Percentiles rank a stretch among this genome's conserved stretches.
phyloP scores from a whole-genome alignment of 2,113 vertebrate genomes.

The Tretioscincus oriximinensis region DNA sequence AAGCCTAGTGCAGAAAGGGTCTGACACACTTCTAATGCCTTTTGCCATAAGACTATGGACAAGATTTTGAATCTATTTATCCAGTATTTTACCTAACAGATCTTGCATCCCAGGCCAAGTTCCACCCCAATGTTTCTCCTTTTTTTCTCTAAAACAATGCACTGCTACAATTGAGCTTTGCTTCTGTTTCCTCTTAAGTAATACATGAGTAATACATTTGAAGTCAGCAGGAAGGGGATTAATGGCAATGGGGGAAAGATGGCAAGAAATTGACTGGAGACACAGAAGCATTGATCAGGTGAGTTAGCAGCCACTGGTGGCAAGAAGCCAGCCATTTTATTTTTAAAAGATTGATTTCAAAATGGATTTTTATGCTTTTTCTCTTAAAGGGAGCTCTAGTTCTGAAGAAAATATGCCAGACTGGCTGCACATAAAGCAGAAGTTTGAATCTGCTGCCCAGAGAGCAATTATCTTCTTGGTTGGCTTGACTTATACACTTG shows the following conservation, averaged over 20 bases:
- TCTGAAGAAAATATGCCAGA: neutral
- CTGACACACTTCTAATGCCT: too few species aligned
- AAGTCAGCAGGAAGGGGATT: constrained; percentile 28
- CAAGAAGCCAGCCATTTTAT: constrained; percentile 29
- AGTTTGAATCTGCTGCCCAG: neutral
- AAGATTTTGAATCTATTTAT: neutral
- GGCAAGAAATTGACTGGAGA: constrained; percentile 9
- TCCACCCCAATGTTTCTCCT: constrained; percentile 1
- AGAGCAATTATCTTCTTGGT: neutral
- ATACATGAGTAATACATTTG: neutral
- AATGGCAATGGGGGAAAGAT: constrained; percentile 5
- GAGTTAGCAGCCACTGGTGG: neutral
- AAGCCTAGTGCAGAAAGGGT: too few species aligned
- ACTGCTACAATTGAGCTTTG: neutral
- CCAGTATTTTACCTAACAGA: too few species aligned
- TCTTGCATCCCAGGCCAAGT: too few species aligned
- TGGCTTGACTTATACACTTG: neutral
- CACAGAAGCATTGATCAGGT: neutral
- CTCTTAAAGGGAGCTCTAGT: constrained; percentile 29
- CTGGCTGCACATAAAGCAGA: neutral
- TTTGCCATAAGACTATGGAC: neutral
- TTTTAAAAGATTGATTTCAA: constrained; percentile 26
- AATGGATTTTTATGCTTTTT: constrained; percentile 22
- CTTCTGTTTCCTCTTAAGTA: constrained; percentile 4
- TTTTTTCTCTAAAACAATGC: constrained; percentile 23